Evolutionary conservation across 2,797 vertebrate genomes (phyloP).

Genomic region (Sitta carolinensis): DNA sequence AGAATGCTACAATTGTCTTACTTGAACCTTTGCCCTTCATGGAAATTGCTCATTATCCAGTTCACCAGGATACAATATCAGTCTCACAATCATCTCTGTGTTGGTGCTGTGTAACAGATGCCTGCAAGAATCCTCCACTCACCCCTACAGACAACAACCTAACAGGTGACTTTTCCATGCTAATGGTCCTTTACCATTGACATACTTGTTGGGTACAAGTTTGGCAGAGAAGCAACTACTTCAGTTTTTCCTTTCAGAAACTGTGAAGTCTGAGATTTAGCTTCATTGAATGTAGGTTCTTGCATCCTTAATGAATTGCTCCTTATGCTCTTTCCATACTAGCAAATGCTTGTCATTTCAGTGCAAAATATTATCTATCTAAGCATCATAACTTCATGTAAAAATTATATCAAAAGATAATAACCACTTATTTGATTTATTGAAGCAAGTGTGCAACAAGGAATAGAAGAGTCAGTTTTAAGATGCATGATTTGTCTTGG

Average conservation of each 20-base stretch:
- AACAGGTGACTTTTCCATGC: background rate
- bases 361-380: background rate
- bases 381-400: background rate
- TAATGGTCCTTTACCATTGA: background rate
- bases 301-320: background rate
- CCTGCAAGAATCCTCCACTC: background rate
- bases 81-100: background rate
- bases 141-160: background rate
- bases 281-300: background rate
- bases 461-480: background rate
- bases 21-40: background rate
- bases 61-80: background rate
- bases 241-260: background rate
- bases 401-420: background rate
- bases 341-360: background rate
- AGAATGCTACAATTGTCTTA: background rate
- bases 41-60: background rate
- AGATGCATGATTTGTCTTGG: background rate
- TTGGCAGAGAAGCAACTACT: background rate
- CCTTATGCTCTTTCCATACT: background rate
- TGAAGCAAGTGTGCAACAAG: background rate
- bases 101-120: background rate
- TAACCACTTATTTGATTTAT: background rate
- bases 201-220: rapidly evolving
- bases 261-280: background rate